These are phyloP conservation scores for Leptinotarsa lineolata DNA, from an alignment of 1,140 invertebrate species.

Conservation along the genomic window DNA sequence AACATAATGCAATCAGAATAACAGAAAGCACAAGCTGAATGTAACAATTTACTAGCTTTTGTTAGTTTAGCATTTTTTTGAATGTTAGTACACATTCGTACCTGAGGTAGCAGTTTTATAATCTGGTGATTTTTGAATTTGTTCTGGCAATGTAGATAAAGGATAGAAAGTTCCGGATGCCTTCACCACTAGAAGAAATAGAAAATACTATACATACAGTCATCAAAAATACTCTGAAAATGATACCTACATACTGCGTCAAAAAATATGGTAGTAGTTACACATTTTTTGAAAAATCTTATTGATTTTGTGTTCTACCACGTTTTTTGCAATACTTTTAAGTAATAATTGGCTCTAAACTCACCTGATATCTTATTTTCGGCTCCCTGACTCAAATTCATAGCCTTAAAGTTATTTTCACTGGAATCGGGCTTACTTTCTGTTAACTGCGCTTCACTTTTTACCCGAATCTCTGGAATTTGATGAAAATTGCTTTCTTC, in stretches of 20 bases:
- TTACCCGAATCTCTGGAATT: conserved; percentile 33
- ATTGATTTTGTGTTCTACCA: no score
- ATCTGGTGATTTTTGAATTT: conserved; percentile 30
- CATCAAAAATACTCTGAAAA: conserved; percentile 2
- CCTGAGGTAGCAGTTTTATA: conserved; percentile 25
- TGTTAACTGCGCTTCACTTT: conserved; percentile 39
- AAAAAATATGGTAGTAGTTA: neutral
- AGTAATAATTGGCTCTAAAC: conserved; percentile 13
- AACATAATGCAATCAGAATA: no score
- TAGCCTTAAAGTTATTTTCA: conserved; percentile 41
- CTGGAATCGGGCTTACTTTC: conserved; percentile 31
- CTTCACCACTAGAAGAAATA: conserved; percentile 84
- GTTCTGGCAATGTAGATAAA: conserved; percentile 71
- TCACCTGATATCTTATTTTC: conserved; percentile 53
- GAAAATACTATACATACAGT: conserved; percentile 51
- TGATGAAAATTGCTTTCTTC: conserved; percentile 39
- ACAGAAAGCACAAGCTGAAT: neutral
- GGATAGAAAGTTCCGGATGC: conserved; percentile 92
- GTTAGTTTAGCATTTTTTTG: conserved; percentile 22
- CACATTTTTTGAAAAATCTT: no score
- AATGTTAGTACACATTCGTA: conserved; percentile 28
- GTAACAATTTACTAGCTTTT: neutral
- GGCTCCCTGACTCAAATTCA: conserved; percentile 46
- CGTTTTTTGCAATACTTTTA: neutral
- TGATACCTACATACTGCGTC: neutral